These are phyloP conservation scores for Tiliacea aurago DNA, from an alignment of 2,888 invertebrate species.

Conservation along the genomic window DNA sequence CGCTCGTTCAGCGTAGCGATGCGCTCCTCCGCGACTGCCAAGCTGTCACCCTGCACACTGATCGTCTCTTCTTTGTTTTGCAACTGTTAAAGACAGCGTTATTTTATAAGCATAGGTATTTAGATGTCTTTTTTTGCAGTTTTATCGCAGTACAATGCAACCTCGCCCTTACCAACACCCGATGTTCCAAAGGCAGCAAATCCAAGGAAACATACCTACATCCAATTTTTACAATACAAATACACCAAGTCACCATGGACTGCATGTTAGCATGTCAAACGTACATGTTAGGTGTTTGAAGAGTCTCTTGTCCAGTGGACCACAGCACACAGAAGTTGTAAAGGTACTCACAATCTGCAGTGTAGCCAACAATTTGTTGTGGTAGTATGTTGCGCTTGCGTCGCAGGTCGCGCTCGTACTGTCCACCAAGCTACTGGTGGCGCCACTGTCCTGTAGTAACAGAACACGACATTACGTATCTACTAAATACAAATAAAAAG, in stretches of 20 bases:
- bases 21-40: conserved; percentile 81
- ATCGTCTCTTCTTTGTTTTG: conserved; percentile 86
- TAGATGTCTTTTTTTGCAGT: background rate
- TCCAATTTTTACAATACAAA: background rate
- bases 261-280: too few relatives aligned
- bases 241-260: too few relatives aligned
- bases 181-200: background rate
- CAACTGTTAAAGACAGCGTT: conserved; percentile 68
- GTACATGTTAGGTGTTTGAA: background rate
- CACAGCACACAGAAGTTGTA: background rate
- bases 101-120: background rate
- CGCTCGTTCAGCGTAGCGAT: conserved; percentile 75
- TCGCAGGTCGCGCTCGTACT: conserved; percentile 74
- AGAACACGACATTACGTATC: background rate
- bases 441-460: conserved; percentile 58
- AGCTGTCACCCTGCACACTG: conserved; percentile 81
- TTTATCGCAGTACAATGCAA: background rate
- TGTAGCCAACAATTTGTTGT: conserved; percentile 79
- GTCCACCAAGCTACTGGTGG: conserved; percentile 67
- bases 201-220: background rate
- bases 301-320: background rate
- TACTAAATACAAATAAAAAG: background rate
- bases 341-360: conserved; percentile 78
- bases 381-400: conserved; percentile 73
- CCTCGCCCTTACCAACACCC: background rate